Evolutionary conservation across 2,888 invertebrate species (phyloP).

Genomic region (Amblyjoppa proteus): DNA sequence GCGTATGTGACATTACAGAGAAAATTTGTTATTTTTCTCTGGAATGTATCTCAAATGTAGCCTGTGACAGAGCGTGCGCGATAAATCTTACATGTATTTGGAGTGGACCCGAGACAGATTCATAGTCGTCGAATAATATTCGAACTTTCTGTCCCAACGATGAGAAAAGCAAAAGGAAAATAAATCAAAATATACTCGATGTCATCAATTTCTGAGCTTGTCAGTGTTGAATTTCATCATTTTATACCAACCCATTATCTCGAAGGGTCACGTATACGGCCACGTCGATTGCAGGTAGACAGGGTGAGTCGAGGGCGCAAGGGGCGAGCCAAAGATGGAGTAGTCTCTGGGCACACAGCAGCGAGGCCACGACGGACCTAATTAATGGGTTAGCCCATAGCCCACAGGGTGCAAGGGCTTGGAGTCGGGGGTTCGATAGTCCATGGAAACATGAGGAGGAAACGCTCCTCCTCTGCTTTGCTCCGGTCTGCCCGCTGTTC

Average conservation of each 20-base stretch:
- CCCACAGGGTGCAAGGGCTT: slow-evolving; percentile 34
- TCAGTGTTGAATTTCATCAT: background rate
- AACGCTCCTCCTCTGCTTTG: slow-evolving; percentile 6
- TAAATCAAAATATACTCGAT: no score
- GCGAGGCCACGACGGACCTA: slow-evolving; percentile 29
- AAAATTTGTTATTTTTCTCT: no score
- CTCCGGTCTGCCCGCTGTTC: slow-evolving; percentile 29
- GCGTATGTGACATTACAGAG: no score
- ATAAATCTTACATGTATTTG: no score
- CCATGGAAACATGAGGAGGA: slow-evolving; percentile 19
- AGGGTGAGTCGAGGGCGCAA: background rate
- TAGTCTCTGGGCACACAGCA: slow-evolving; percentile 28
- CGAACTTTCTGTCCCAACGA: no score
- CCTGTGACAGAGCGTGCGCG: no score
- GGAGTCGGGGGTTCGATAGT: slow-evolving; percentile 12
- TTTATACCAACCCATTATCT: background rate
- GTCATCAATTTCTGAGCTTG: background rate
- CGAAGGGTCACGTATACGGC: background rate
- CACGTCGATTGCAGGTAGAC: slow-evolving; percentile 33
- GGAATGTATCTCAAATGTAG: no score
- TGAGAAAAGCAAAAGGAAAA: no score
- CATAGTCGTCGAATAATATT: no score
- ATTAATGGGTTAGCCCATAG: slow-evolving; percentile 51
- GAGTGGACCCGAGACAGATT: no score
- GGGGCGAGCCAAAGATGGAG: slow-evolving; percentile 43